Percentiles rank a stretch among this genome's conserved stretches.
phyloP scores from a whole-genome alignment of 2,113 vertebrate genomes.

The Melanotaenia duboulayi region DNA sequence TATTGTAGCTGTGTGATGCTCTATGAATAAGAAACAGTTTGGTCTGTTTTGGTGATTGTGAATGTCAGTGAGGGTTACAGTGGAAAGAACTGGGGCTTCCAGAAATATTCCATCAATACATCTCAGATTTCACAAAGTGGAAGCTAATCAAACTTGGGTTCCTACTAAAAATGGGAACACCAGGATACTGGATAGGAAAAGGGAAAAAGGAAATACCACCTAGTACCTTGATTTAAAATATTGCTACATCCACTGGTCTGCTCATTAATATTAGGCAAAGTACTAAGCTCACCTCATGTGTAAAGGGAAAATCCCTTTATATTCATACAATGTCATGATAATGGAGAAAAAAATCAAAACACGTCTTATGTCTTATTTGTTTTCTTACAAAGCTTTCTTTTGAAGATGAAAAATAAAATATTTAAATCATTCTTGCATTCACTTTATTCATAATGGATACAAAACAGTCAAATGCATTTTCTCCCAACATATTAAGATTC shows the following conservation, averaged over 20 bases:
- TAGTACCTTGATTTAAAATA: slow-evolving; percentile 55
- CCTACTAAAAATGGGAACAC: slow-evolving; percentile 7
- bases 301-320: slow-evolving; percentile 62
- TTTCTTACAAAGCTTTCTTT: slow-evolving; percentile 81
- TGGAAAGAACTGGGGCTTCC: slow-evolving; percentile 71
- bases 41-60: slow-evolving; percentile 60
- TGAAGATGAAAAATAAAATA: slow-evolving; percentile 78
- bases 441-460: slow-evolving; percentile 20
- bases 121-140: slow-evolving; percentile 53
- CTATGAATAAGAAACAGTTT: slow-evolving; percentile 61
- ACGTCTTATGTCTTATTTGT: slow-evolving; percentile 77
- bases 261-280: slow-evolving; percentile 75
- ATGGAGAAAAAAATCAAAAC: slow-evolving; percentile 51
- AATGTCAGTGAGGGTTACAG: slow-evolving; percentile 52
- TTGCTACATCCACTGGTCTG: slow-evolving; percentile 73
- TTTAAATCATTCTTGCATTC: slow-evolving; percentile 68
- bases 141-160: slow-evolving; percentile 48
- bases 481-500: too few species aligned
- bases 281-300: slow-evolving; percentile 74
- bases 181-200: slow-evolving; percentile 50
- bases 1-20: slow-evolving; percentile 76
- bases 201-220: slow-evolving; percentile 62
- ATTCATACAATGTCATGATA: slow-evolving; percentile 65
- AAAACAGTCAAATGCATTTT: background rate
- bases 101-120: slow-evolving; percentile 66